Base-by-base conservation (phyloP, 2,113 vertebrate species). In the Orthonyx spaldingii region DNA sequence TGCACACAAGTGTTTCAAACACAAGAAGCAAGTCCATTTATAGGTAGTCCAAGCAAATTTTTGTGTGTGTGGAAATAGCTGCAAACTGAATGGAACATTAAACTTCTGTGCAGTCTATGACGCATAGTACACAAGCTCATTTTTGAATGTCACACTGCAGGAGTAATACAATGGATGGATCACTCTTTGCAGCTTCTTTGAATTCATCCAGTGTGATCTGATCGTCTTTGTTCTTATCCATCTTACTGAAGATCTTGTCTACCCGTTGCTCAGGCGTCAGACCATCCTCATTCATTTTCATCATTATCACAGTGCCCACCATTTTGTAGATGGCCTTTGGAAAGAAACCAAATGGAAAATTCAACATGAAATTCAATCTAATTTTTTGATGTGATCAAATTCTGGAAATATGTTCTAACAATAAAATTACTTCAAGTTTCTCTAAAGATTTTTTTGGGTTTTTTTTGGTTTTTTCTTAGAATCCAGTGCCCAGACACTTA, bases 1-100 rank as follows among this genome's bases (percentile, higher is more conserved):
- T 99, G 99, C 99, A 99, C 99, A 99, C 99, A 85, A 99, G 99
- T 99, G 99, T 99, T 99, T 99, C 98, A 99, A 99, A 99, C 99
- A 99, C 99, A 99, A 99, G 99, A 99, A 99, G 99, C 99, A 98
- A 99, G 99, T 99, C 99, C 99, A 98, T 99, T 99, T 98, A 99
- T 99, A 99, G 99, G 98, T 99, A 99, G 99, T 99, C 99, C 99
- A 99, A 99, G 99, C 99, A 98, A 98, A 97, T 97, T 97, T 86
- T 94, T 96, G 94, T 97, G 95, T 96, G 94, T 97, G 97, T 97
- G 97, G 94, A 98, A 98, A 98, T 98, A 99, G 99, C 99, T 99
- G 99, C 99, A 99, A 99, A 99, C 98, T 98, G 99, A 99, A 99
- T 99, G 99, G 98, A 99, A 99, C 98, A 98, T 98, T 98, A 98